A percentile compares a stretch with the other conserved stretches of the same genome.
Evolutionary conservation across 2,113 vertebrate genomes (phyloP).

Genomic region (zebrafish (Danio rerio)): DNA sequence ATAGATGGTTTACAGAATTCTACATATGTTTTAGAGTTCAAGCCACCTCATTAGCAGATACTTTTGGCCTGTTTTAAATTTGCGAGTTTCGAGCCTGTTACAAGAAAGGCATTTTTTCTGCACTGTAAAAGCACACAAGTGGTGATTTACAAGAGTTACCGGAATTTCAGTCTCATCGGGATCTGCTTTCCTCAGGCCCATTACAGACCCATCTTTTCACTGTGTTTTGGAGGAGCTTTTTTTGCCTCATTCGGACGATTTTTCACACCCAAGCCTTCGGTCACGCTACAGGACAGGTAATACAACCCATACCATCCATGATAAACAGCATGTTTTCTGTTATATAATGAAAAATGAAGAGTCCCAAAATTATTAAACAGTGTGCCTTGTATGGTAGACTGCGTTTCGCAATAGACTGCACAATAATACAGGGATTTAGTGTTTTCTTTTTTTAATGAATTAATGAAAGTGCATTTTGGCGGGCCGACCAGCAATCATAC

Average conservation of each 20-base stretch:
- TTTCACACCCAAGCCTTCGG: constrained; percentile 15
- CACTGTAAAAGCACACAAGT: not conserved
- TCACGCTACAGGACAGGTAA: constrained; percentile 12
- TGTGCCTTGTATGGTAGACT: not conserved
- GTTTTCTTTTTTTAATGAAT: not conserved
- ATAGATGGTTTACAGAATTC: no score
- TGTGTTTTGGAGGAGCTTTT: constrained; percentile 46
- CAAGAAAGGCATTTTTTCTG: no score
- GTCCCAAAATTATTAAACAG: not conserved
- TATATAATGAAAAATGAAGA: constrained; percentile 27
- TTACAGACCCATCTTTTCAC: constrained; percentile 27
- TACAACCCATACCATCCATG: constrained; percentile 15
- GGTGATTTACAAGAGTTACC: not conserved
- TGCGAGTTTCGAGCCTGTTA: no score
- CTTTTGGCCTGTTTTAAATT: no score
- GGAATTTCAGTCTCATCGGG: constrained; percentile 1
- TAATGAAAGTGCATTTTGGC: constrained; percentile 24
- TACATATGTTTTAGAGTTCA: no score
- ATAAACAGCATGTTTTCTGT: constrained; percentile 23
- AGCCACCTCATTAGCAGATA: no score
- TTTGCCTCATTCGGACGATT: constrained; percentile 19
- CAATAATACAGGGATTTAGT: not conserved
- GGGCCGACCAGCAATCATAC: constrained; percentile 25
- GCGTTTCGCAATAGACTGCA: not conserved
- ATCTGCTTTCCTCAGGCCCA: constrained; percentile 9